Conservation (phyloP, 2,888 invertebrate genomes). For the Himalopsyche japonica region DNA sequence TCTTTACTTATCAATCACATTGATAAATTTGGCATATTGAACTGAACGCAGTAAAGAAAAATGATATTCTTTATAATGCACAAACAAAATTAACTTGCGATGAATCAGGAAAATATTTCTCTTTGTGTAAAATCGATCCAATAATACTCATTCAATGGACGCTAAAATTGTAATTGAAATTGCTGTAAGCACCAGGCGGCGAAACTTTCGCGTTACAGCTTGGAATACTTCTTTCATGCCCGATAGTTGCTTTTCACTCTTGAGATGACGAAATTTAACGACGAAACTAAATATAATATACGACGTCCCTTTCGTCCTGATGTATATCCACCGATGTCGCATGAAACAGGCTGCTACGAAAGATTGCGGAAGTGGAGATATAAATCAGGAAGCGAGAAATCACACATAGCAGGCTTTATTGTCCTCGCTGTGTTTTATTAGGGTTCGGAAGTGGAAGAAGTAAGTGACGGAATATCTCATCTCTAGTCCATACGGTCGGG, state of each 20-base stretch:
- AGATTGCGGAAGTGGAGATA: conserved; percentile 6
- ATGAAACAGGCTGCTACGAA: not conserved
- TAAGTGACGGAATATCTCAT: not conserved
- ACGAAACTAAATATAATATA: not conserved
- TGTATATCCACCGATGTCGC: not conserved
- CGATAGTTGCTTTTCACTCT: not conserved
- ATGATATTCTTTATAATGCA: not conserved
- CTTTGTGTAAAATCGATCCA: not conserved
- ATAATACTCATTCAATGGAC: not conserved
- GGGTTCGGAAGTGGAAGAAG: not conserved
- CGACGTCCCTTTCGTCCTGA: not conserved
- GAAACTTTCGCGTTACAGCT: not conserved
- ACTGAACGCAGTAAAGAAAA: no score
- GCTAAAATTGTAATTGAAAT: not conserved
- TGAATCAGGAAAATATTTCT: not conserved
- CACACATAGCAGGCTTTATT: conserved; percentile 26
- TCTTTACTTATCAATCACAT: no score
- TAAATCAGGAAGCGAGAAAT: conserved; percentile 25
- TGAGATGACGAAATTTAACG: not conserved
- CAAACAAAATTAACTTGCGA: not conserved
- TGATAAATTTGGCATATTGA: no score
- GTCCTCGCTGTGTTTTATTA: conserved; percentile 17
- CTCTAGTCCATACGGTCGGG: not conserved
- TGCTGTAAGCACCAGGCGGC: not conserved
- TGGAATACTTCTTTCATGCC: not conserved